phyloP scores from a whole-genome alignment of 2,797 vertebrate genomes.

The Micrastur ruficollis region DNA sequence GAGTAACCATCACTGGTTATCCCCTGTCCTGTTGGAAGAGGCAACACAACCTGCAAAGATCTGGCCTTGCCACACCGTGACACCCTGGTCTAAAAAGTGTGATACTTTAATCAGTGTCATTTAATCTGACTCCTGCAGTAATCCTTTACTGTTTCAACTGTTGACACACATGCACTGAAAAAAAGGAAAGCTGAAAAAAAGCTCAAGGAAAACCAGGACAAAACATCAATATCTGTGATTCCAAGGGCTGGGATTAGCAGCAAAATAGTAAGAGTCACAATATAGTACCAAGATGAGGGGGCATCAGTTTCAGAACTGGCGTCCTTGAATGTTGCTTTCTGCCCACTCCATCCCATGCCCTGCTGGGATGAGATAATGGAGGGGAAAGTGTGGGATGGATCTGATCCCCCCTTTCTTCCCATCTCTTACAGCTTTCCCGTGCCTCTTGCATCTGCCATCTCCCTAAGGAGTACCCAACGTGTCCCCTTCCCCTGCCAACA shows the following conservation, averaged over 20 bases:
- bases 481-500: not conserved
- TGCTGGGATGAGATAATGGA: not conserved
- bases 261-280: not conserved
- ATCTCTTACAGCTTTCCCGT: not conserved
- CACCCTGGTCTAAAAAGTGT: not conserved
- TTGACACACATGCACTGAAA: not conserved
- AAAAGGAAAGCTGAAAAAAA: not conserved
- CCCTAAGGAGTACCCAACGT: not conserved
- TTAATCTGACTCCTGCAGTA: not conserved
- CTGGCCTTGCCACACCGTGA: not conserved
- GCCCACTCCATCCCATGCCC: not conserved
- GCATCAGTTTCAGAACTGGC: not conserved
- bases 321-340: not conserved
- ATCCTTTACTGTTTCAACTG: not conserved
- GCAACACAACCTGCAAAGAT: not conserved
- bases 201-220: not conserved
- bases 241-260: not conserved
- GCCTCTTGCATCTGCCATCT: not conserved
- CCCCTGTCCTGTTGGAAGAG: not conserved
- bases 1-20: not conserved
- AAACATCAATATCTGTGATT: not conserved
- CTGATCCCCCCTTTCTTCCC: not conserved
- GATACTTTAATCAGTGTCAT: not conserved
- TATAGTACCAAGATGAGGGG: not conserved
- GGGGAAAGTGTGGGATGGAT: not conserved